Percentiles rank a stretch among this genome's conserved stretches.
phyloP scores from a whole-genome alignment of 2,888 invertebrate species.

The Platycnemis pennipes region DNA sequence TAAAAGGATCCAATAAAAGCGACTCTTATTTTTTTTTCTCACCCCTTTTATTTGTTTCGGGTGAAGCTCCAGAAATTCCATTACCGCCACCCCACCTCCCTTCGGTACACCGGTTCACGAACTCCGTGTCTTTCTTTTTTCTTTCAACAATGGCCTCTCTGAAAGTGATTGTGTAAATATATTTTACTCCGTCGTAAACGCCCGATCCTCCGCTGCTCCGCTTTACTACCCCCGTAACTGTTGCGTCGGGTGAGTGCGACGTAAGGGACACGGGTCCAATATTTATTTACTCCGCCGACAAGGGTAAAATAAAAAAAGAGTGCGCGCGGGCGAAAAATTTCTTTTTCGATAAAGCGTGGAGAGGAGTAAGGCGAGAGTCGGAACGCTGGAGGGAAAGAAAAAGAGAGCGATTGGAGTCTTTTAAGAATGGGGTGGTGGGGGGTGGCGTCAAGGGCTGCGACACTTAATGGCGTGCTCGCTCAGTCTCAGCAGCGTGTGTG shows the following conservation, averaged over 20 bases:
- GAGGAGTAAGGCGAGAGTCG: background rate
- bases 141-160: background rate
- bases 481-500: background rate
- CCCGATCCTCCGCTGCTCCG: background rate
- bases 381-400: background rate
- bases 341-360: background rate
- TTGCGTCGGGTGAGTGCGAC: background rate
- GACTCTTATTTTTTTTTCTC: background rate
- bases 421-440: background rate
- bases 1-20: background rate
- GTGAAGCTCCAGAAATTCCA: background rate
- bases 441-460: background rate
- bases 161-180: conserved; percentile 5
- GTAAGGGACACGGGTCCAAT: background rate
- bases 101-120: background rate
- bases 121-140: background rate
- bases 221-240: conserved; percentile 23
- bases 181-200: conserved; percentile 21
- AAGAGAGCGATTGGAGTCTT: conserved; percentile 12
- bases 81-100: background rate
- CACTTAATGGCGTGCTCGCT: conserved; percentile 5
- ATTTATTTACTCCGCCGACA: background rate
- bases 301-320: background rate
- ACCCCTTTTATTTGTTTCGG: background rate
- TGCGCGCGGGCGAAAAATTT: background rate